phyloP scores from a whole-genome alignment of 1,140 invertebrate species.

The Aphis craccivora region DNA sequence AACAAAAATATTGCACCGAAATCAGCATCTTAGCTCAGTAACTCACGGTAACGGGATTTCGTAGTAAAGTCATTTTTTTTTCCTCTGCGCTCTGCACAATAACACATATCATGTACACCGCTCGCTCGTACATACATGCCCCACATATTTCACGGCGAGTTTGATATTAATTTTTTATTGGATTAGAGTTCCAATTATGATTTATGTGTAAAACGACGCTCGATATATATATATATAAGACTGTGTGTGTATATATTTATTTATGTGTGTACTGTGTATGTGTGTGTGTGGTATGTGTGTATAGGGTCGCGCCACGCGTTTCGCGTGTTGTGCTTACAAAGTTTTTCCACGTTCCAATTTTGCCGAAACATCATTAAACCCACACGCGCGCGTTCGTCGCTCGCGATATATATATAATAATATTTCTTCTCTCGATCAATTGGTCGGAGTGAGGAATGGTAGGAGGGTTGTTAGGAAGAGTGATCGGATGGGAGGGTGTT shows the following conservation, averaged over 20 bases:
- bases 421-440: neutral
- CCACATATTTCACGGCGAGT: slow-evolving; percentile 3
- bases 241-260: neutral
- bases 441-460: neutral
- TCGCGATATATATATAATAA: neutral
- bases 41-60: neutral
- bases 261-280: no score
- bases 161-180: slow-evolving; percentile 17
- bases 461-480: neutral
- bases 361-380: slow-evolving; percentile 23
- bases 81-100: neutral
- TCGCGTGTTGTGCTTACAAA: slow-evolving; percentile 10
- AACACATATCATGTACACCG: neutral
- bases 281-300: neutral
- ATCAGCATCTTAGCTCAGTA: neutral
- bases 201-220: slow-evolving; percentile 11
- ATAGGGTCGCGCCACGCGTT: neutral
- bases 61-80: neutral
- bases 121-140: neutral
- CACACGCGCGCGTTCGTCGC: neutral
- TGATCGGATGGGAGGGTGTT: neutral
- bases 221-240: neutral
- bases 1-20: neutral
- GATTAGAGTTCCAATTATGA: slow-evolving; percentile 27
- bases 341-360: slow-evolving; percentile 37